Percentiles rank a stretch among this genome's conserved stretches.
Conservation (phyloP, 2,888 invertebrate species). For the Hydraecia micacea region DNA sequence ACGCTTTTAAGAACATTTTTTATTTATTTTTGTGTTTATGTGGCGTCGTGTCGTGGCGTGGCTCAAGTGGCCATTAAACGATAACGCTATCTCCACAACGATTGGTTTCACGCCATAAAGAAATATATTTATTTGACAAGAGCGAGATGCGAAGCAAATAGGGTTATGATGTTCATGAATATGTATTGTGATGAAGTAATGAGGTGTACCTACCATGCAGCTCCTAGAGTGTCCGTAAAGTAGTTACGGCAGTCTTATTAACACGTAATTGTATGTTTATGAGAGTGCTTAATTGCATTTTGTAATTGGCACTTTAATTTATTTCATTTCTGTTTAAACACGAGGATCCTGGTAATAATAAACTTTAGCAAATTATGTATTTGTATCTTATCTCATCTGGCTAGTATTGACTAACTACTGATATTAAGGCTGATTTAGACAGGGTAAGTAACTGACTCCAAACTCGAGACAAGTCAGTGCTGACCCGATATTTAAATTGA, state of each 20-base stretch:
- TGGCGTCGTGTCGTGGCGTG: conserved; percentile 74
- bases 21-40: conserved; percentile 75
- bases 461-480: too few species aligned
- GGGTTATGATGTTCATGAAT: conserved; percentile 58
- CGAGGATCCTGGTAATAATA: neutral
- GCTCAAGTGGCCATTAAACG: conserved; percentile 83
- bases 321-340: conserved; percentile 17
- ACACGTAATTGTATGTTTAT: conserved; percentile 21
- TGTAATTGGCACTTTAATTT: conserved; percentile 2
- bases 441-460: too few species aligned
- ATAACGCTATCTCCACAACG: conserved; percentile 83
- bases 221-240: conserved; percentile 15
- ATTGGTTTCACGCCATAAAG: conserved; percentile 83
- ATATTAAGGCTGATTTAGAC: too few species aligned
- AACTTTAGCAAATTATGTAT: neutral
- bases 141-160: conserved; percentile 53
- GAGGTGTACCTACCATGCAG: conserved; percentile 21
- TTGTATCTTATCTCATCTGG: neutral
- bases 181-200: conserved; percentile 53
- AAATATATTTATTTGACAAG: conserved; percentile 72
- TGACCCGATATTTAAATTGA: too few species aligned
- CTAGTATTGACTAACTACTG: neutral
- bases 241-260: conserved; percentile 40
- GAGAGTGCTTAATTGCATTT: conserved; percentile 17
- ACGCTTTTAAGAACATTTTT: conserved; percentile 75